Conservation (phyloP, 2,888 invertebrate species). For the Helicoverpa assulta region DNA sequence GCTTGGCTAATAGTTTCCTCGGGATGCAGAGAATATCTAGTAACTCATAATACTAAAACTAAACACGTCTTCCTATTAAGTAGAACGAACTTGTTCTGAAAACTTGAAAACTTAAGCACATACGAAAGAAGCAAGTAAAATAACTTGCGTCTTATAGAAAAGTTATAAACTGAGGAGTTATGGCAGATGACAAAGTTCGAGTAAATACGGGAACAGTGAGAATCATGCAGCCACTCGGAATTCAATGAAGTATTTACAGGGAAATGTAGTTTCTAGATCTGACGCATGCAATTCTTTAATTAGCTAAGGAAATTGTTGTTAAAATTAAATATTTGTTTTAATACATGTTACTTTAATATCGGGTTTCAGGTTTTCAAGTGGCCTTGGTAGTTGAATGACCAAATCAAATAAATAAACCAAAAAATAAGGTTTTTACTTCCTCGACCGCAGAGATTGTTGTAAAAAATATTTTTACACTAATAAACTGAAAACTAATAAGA, state of each 20-base stretch:
- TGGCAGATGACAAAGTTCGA: slow-evolving; percentile 27
- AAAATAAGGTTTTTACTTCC: too few relatives aligned
- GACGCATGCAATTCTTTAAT: not conserved
- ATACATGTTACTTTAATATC: too few relatives aligned
- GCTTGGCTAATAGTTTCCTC: too few relatives aligned
- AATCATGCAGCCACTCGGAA: slow-evolving; percentile 15
- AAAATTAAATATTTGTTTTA: too few relatives aligned
- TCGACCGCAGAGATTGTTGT: too few relatives aligned
- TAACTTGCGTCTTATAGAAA: slow-evolving; percentile 15
- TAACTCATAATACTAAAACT: not conserved
- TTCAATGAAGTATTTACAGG: not conserved
- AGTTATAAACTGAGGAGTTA: slow-evolving; percentile 31
- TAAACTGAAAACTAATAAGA: too few relatives aligned
- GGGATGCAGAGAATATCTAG: not conserved
- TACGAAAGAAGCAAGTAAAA: slow-evolving; percentile 21
- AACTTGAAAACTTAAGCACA: slow-evolving; percentile 29
- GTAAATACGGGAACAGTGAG: slow-evolving; percentile 36
- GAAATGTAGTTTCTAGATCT: slow-evolving; percentile 13
- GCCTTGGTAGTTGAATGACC: too few relatives aligned
- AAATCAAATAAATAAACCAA: too few relatives aligned
- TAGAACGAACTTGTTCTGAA: slow-evolving; percentile 26
- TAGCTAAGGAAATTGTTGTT: too few relatives aligned
- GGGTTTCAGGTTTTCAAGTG: too few relatives aligned
- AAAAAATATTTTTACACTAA: too few relatives aligned
- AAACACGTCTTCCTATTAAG: slow-evolving; percentile 2